phyloP scores from a whole-genome alignment of 2,888 invertebrate genomes.

The Stenoptilia bipunctidactyla region DNA sequence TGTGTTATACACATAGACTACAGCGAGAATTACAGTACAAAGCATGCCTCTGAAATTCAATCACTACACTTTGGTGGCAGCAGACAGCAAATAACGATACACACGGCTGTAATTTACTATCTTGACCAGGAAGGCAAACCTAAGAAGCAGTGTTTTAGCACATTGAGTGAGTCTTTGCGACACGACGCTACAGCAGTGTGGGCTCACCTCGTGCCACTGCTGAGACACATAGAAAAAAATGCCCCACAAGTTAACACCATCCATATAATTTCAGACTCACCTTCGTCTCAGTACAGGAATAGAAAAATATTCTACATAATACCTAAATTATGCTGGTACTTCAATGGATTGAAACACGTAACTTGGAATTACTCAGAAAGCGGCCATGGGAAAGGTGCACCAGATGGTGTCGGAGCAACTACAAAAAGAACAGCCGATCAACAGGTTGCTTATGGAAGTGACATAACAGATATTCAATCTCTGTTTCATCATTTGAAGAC shows the following conservation, averaged over 20 bases:
- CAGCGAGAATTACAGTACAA: constrained; percentile 12
- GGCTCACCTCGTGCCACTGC: constrained; percentile 26
- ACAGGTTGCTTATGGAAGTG: constrained; percentile 13
- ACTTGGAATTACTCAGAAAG: constrained; percentile 16
- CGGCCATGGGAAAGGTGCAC: constrained; percentile 29
- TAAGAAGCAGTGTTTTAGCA: constrained; percentile 10
- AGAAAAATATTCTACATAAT: constrained; percentile 33
- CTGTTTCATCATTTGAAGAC: too few species aligned
- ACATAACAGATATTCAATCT: constrained; percentile 9
- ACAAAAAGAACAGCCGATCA: constrained; percentile 24
- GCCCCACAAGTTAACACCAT: constrained; percentile 12
- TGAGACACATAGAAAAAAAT: too few species aligned
- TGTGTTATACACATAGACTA: constrained; percentile 15
- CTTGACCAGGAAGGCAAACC: too few species aligned
- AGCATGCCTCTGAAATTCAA: constrained; percentile 13
- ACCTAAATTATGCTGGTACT: constrained; percentile 17
- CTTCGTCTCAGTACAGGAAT: constrained; percentile 23
- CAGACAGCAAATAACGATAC: not conserved
- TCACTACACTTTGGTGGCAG: constrained; percentile 13
- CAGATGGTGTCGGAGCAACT: constrained; percentile 26
- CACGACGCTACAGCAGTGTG: constrained; percentile 12
- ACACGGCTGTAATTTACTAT: not conserved
- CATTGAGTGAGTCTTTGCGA: constrained; percentile 9
- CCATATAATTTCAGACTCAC: constrained; percentile 23
- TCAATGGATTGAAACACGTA: constrained; percentile 9